Percentiles rank a stretch among this genome's conserved stretches.
Conservation (phyloP, 2,113 vertebrate genomes). For the Grus americana region DNA sequence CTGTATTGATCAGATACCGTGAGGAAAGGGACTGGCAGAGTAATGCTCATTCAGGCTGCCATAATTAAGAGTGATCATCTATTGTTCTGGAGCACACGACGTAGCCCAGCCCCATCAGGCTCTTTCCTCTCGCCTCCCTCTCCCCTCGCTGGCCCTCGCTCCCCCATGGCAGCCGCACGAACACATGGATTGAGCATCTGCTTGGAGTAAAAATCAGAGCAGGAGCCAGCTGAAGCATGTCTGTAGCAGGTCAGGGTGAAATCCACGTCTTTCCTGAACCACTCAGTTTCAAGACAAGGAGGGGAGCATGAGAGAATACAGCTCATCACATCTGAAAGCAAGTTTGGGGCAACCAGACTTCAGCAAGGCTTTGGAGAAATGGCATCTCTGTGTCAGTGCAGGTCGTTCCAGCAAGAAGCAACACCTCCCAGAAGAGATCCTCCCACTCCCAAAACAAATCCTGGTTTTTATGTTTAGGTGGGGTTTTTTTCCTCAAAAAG, state of each 20-base stretch:
- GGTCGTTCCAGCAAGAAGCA: neutral
- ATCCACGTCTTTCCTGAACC: rapidly evolving
- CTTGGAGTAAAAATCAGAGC: neutral
- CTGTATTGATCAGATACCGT: conserved; percentile 69
- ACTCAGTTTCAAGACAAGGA: neutral
- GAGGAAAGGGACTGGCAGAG: conserved; percentile 47
- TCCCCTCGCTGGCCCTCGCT: neutral
- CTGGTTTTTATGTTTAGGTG: neutral
- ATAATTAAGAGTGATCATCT: conserved; percentile 76
- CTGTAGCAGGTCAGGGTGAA: neutral
- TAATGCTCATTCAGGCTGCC: conserved; percentile 63
- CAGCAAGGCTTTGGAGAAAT: neutral
- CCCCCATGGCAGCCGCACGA: neutral
- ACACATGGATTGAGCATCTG: neutral
- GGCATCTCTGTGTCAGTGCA: neutral
- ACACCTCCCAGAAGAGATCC: neutral
- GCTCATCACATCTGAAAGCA: neutral
- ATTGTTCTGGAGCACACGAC: conserved; percentile 54
- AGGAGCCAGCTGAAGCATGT: neutral
- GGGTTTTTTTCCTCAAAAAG: neutral
- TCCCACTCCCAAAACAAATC: neutral
- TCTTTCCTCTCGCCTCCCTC: conserved; percentile 20
- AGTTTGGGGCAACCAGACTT: neutral
- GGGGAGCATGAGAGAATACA: neutral
- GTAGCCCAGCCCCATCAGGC: conserved; percentile 2